Conservation (phyloP, 2,888 invertebrate species). For the Gerris lacustris region DNA sequence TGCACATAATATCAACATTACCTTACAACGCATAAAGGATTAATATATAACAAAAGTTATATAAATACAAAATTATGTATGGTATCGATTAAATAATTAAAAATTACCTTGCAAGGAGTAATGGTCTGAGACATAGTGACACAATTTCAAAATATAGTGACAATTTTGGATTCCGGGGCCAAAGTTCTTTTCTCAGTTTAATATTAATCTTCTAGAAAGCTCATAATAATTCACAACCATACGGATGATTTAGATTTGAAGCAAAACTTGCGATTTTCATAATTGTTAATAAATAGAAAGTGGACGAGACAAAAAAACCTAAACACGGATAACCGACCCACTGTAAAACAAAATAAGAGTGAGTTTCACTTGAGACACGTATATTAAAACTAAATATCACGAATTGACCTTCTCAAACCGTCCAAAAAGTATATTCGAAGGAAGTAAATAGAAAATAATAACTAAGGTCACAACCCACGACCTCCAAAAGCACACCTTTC, state of each 20-base stretch:
- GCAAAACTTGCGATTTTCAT: background rate
- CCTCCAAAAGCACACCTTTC: constrained; percentile 1
- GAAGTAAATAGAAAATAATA: background rate
- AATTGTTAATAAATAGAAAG: background rate
- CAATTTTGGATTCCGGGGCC: background rate
- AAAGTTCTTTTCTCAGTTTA: too few species aligned
- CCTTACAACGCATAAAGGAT: background rate
- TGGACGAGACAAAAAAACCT: background rate
- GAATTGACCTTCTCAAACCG: background rate
- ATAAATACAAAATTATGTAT: background rate
- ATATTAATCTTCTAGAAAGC: background rate
- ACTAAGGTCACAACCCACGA: constrained; percentile 5
- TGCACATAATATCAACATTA: too few species aligned
- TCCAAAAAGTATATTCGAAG: background rate
- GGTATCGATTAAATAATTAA: background rate
- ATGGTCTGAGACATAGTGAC: background rate
- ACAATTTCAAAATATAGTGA: background rate
- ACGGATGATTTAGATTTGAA: background rate
- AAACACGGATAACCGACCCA: background rate
- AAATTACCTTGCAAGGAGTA: background rate
- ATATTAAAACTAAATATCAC: background rate
- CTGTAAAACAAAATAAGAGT: background rate
- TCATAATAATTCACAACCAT: background rate
- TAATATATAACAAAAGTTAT: background rate
- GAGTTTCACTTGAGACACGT: background rate